Conservation (phyloP, 2,113 vertebrate species). For the Megaceryle maxima region DNA sequence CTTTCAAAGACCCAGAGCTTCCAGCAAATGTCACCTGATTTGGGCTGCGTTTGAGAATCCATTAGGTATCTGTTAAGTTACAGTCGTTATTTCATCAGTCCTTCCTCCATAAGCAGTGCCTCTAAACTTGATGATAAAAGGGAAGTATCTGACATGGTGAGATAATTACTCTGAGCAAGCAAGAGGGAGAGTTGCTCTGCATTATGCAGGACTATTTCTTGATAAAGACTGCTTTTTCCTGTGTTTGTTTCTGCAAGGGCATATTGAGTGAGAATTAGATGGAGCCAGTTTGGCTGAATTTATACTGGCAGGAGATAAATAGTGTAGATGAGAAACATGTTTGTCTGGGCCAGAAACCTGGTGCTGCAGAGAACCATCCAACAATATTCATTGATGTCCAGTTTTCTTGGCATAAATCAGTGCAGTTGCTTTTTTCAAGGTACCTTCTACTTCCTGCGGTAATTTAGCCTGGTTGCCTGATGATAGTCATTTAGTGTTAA, state of each 20-base stretch:
- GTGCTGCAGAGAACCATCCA: neutral
- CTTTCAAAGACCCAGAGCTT: neutral
- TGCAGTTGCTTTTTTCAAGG: slow-evolving; percentile 9
- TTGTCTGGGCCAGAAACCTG: slow-evolving; percentile 34
- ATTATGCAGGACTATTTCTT: neutral
- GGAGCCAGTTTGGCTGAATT: slow-evolving; percentile 59
- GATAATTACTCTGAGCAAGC: neutral
- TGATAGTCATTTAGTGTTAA: neutral
- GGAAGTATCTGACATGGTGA: neutral
- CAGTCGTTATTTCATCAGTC: neutral
- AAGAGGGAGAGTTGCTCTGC: neutral
- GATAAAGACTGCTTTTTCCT: slow-evolving; percentile 35
- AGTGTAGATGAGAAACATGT: slow-evolving; percentile 28
- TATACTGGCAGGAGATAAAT: slow-evolving; percentile 41
- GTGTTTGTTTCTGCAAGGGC: slow-evolving; percentile 34
- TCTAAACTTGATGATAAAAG: neutral
- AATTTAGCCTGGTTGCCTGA: neutral
- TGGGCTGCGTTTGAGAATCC: neutral
- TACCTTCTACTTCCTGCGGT: neutral
- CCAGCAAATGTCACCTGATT: neutral
- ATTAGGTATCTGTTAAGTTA: neutral
- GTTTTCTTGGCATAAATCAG: neutral
- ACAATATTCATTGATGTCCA: neutral
- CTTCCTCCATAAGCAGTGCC: neutral
- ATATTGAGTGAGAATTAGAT: slow-evolving; percentile 55